Evolutionary conservation across 2,888 invertebrate species (phyloP).

Genomic region (Syrista parreyssii): DNA sequence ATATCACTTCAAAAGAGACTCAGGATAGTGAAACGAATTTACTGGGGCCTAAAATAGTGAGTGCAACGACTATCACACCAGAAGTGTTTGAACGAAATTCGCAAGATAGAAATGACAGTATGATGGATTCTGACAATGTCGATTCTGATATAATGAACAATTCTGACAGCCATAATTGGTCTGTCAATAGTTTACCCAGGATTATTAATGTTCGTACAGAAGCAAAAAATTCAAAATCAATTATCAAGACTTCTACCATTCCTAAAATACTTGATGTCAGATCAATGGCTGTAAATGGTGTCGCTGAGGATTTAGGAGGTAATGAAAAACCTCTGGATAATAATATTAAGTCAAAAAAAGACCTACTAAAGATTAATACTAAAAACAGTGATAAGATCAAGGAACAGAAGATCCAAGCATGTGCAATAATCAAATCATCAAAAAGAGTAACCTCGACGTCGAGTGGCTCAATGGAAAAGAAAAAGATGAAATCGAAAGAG

Average conservation of each 20-base stretch:
- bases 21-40: conserved; percentile 22
- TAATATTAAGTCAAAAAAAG: not conserved
- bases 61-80: conserved; percentile 47
- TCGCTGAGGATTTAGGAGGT: not conserved
- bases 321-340: not conserved
- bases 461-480: not conserved
- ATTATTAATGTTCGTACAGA: not conserved
- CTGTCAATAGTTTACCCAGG: conserved; percentile 9
- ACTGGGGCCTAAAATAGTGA: conserved; percentile 47
- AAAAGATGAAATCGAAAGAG: not conserved
- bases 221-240: not conserved
- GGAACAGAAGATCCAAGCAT: not conserved
- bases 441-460: not conserved
- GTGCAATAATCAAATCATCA: not conserved
- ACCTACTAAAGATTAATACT: not conserved
- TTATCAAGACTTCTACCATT: not conserved
- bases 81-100: conserved; percentile 45
- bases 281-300: conserved; percentile 29
- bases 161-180: conserved; percentile 9
- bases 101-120: conserved; percentile 17
- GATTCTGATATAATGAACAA: conserved; percentile 7
- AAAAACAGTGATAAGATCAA: not conserved
- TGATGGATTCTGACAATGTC: not conserved
- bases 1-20: not conserved
- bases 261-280: conserved; percentile 41